phyloP scores from a whole-genome alignment of 1,140 invertebrate species.

The fruit fly (Drosophila melanogaster) region Release_6_plus_ISO1_MT NT_033777.3:14581001-14581500 shows the following conservation, averaged over 20 bases:
- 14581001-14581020: constrained; percentile 29
- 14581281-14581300: constrained; percentile 40
- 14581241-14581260: neutral
- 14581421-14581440: constrained; percentile 83
- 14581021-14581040: constrained; percentile 25
- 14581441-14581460: constrained; percentile 76
- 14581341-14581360: constrained; percentile 21
- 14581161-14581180: constrained; percentile 1
- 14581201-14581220: constrained; percentile 49
- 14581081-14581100: constrained; percentile 19
- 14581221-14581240: constrained; percentile 75
- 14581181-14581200: constrained; percentile 35
- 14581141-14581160: neutral
- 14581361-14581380: constrained; percentile 15
- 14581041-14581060: constrained; percentile 54
- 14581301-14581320: constrained; percentile 65
- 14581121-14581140: constrained; percentile 36
- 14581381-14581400: constrained; percentile 81
- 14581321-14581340: constrained; percentile 56
- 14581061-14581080: constrained; percentile 29
- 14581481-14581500: constrained; percentile 29
- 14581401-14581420: constrained; percentile 85
- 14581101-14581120: constrained; percentile 29
- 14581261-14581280: constrained; percentile 12
- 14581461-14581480: constrained; percentile 2